Conservation (phyloP, 2,888 invertebrate species). For the Brachyptera risi region DNA sequence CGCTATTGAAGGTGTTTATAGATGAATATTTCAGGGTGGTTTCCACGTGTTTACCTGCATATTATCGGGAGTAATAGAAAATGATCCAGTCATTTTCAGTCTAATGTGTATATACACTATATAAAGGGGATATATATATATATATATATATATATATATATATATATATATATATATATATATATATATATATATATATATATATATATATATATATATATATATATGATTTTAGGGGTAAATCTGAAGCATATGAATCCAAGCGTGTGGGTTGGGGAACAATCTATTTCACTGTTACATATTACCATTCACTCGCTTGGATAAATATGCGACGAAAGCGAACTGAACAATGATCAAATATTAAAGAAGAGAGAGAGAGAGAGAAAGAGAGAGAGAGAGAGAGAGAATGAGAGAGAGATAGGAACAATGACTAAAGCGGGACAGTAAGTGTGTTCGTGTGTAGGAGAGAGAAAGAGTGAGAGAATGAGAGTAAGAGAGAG, state of each 20-base stretch:
- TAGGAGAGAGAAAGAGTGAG: neutral
- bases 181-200: too few relatives aligned
- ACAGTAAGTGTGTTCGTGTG: neutral
- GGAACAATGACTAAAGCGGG: slow-evolving; percentile 9
- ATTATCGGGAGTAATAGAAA: slow-evolving; percentile 23
- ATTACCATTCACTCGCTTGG: neutral
- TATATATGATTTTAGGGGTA: slow-evolving; percentile 22
- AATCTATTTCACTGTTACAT: slow-evolving; percentile 8
- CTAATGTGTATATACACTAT: neutral
- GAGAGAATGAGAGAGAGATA: too few relatives aligned
- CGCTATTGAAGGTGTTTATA: too few relatives aligned
- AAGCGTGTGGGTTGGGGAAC: too few relatives aligned
- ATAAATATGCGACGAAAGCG: neutral
- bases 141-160: too few relatives aligned
- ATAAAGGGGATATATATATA: slow-evolving; percentile 8
- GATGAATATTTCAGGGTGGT: too few relatives aligned
- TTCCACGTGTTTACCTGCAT: neutral
- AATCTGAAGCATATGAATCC: slow-evolving; percentile 27
- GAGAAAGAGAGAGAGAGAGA: slow-evolving; percentile 14
- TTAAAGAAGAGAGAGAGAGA: slow-evolving; percentile 14
- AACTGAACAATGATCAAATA: slow-evolving; percentile 6
- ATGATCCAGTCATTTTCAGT: slow-evolving; percentile 30
- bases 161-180: too few relatives aligned
- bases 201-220: too few relatives aligned
- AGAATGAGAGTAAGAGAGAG: neutral